Evolutionary conservation across 2,113 vertebrate genomes (phyloP).

Genomic region (Rattus rattus): DNA sequence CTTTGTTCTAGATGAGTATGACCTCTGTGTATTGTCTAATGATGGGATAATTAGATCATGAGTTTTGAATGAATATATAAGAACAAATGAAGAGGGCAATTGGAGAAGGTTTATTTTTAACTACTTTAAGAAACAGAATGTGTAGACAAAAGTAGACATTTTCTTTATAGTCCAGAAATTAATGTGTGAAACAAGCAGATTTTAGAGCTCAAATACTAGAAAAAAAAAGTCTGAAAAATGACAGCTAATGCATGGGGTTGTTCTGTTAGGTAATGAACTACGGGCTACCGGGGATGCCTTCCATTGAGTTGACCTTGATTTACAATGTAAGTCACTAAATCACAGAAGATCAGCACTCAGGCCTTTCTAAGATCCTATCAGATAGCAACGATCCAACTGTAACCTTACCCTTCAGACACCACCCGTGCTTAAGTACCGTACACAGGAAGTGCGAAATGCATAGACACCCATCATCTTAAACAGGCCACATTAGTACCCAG

Average conservation of each 20-base stretch:
- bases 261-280: background rate
- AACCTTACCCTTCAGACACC: background rate
- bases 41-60: conserved; percentile 24
- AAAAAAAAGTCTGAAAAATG: background rate
- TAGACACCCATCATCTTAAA: background rate
- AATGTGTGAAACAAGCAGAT: background rate
- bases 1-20: conserved; percentile 57
- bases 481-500: background rate
- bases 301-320: background rate
- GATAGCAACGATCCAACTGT: background rate
- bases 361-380: background rate
- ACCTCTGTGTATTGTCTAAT: conserved; percentile 36
- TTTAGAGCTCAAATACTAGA: background rate
- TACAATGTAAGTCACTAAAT: background rate
- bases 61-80: conserved; percentile 37
- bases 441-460: background rate
- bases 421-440: background rate
- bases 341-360: background rate
- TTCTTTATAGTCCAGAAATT: background rate
- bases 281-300: background rate
- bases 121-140: conserved; percentile 1
- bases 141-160: background rate
- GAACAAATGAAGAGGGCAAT: conserved; percentile 32
- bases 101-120: conserved; percentile 17
- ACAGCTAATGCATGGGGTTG: background rate